phyloP scores from a whole-genome alignment of 2,797 vertebrate species.

The Avahi laniger region DNA sequence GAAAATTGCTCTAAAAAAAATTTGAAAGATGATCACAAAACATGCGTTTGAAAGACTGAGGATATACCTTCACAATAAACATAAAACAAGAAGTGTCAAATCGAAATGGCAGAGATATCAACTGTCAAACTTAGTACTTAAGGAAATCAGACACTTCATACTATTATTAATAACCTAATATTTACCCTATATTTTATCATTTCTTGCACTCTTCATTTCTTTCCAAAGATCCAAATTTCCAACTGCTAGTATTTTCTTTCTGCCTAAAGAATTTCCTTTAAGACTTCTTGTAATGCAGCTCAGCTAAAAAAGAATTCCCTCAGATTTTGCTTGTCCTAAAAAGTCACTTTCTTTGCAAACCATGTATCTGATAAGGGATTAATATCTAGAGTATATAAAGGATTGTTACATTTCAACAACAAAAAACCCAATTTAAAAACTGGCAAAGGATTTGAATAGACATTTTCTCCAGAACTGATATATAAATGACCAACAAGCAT shows the following conservation, averaged over 20 bases:
- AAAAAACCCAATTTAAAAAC: neutral
- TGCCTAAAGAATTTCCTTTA: neutral
- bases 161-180: no score
- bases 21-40: no score
- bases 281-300: neutral
- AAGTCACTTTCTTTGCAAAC: neutral
- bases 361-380: neutral
- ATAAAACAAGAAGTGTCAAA: no score
- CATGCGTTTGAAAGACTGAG: no score
- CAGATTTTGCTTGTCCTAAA: neutral
- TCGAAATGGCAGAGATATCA: no score
- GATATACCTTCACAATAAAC: no score
- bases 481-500: no score
- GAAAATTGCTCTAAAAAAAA: no score
- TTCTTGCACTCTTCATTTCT: neutral
- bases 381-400: neutral
- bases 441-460: neutral
- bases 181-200: neutral
- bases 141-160: no score
- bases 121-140: no score
- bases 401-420: neutral
- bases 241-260: neutral
- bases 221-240: neutral
- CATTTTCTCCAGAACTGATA: neutral
- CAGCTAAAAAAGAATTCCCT: neutral